Conservation (phyloP, 2,797 vertebrate species). For the Cichlasoma orientale region DNA sequence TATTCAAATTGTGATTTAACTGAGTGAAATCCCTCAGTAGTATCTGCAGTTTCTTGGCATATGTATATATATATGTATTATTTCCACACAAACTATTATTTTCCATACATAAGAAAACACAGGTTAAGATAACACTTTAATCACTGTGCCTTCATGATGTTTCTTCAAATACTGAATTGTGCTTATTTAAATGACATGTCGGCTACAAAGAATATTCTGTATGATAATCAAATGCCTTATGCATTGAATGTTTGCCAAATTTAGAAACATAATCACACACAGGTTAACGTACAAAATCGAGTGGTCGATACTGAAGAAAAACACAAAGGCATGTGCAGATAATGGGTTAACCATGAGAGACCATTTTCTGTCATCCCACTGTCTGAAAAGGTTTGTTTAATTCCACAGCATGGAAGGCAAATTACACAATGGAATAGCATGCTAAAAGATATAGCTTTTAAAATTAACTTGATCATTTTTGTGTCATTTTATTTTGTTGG, state of each 20-base stretch:
- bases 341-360: constrained; percentile 54
- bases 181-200: constrained; percentile 85
- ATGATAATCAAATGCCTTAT: constrained; percentile 87
- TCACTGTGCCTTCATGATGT: constrained; percentile 95
- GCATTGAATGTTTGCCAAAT: constrained; percentile 89
- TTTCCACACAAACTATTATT: constrained; percentile 75
- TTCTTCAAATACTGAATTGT: constrained; percentile 85
- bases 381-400: constrained; percentile 68
- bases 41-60: constrained; percentile 70
- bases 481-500: constrained; percentile 81
- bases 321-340: constrained; percentile 73
- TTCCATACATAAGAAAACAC: constrained; percentile 78
- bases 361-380: constrained; percentile 60
- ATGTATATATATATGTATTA: constrained; percentile 62
- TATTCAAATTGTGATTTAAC: constrained; percentile 79
- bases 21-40: constrained; percentile 70
- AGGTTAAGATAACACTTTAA: constrained; percentile 89
- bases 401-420: constrained; percentile 94
- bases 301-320: constrained; percentile 36
- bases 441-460: constrained; percentile 85
- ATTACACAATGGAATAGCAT: constrained; percentile 95
- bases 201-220: constrained; percentile 46
- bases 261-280: constrained; percentile 71
- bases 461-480: constrained; percentile 84
- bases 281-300: constrained; percentile 44